phyloP scores from a whole-genome alignment of 2,888 invertebrate species.

The Beris morrisii region DNA sequence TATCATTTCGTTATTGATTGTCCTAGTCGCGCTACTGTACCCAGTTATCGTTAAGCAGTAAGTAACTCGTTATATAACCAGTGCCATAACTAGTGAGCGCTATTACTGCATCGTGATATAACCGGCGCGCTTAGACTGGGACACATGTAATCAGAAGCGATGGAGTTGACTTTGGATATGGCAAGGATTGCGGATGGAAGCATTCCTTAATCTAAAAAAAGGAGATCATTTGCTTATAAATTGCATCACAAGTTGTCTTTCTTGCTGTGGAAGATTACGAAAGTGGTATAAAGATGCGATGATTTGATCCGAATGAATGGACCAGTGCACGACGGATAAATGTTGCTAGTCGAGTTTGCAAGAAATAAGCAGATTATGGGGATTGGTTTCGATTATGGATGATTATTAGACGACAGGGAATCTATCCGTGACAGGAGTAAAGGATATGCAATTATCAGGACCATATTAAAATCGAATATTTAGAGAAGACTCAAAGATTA shows the following conservation, averaged over 20 bases:
- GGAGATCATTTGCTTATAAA: conserved; percentile 31
- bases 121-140: conserved; percentile 2
- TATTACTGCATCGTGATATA: conserved; percentile 20
- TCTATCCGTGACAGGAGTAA: too few species aligned
- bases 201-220: conserved; percentile 12
- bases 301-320: conserved; percentile 22
- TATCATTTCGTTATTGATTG: conserved; percentile 6
- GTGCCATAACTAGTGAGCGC: conserved; percentile 20
- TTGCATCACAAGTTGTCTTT: conserved; percentile 20
- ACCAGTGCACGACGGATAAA: too few species aligned
- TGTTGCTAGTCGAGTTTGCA: too few species aligned
- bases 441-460: too few species aligned
- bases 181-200: conserved; percentile 3
- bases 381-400: too few species aligned
- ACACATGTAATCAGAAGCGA: not conserved
- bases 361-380: too few species aligned
- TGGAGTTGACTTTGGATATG: not conserved
- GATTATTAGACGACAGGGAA: too few species aligned
- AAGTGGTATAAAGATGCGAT: conserved; percentile 25
- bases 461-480: too few species aligned
- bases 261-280: conserved; percentile 22
- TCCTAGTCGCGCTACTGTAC: not conserved
- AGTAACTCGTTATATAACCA: not conserved
- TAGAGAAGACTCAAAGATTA: too few species aligned
- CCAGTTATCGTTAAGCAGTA: too few species aligned